These are phyloP conservation scores for Ageneiosus marmoratus DNA, from an alignment of 2,113 vertebrate genomes.

Conservation along the genomic window DNA sequence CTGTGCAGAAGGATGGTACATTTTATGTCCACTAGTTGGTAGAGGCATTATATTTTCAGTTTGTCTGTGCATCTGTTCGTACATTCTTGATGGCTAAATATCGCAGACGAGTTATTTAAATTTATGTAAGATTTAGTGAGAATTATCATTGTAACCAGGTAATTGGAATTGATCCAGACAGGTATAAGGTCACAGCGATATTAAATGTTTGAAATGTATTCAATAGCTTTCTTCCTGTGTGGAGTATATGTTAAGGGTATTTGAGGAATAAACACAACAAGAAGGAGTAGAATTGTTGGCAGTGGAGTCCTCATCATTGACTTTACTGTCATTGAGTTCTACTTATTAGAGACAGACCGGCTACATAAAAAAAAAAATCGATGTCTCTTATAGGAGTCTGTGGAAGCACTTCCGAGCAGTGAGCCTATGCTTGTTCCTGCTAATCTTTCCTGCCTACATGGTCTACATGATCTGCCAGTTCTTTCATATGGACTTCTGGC, in stretches of 20 bases:
- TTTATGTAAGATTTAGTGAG: not conserved
- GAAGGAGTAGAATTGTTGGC: not conserved
- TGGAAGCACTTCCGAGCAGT: constrained; percentile 98
- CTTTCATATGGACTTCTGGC: constrained; percentile 99
- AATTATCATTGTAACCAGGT: not conserved
- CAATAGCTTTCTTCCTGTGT: not conserved
- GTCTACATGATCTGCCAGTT: constrained; percentile 99
- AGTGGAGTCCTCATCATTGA: not conserved
- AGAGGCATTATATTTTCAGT: not conserved
- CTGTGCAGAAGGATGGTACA: not conserved
- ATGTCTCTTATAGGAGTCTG: constrained; percentile 80
- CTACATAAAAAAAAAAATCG: too few species aligned
- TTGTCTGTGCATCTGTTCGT: not conserved
- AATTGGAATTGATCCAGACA: not conserved
- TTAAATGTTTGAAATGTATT: not conserved
- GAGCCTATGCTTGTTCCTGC: constrained; percentile 90
- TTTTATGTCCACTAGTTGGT: not conserved
- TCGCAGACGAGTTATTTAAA: not conserved
- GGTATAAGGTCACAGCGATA: not conserved
- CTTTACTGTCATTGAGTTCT: not conserved
- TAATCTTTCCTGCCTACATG: constrained; percentile 96
- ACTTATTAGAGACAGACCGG: not conserved
- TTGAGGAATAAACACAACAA: not conserved
- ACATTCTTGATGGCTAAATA: not conserved
- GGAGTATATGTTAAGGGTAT: not conserved